phyloP scores from a whole-genome alignment of 1,140 invertebrate genomes.

The Drosophila gunungcola region DNA sequence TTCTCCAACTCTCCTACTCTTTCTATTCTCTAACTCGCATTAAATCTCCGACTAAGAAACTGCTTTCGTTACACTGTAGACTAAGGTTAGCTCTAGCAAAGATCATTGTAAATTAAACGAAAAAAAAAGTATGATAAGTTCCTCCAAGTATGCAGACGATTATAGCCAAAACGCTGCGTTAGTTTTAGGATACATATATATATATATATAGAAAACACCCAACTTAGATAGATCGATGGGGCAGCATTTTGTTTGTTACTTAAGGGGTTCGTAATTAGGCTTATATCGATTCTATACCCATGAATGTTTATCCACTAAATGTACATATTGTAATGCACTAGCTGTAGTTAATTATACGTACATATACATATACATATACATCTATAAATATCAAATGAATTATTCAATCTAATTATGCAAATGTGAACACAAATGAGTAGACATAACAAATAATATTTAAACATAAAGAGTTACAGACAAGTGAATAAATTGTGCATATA shows the following conservation, averaged over 20 bases:
- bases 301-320: constrained; percentile 42
- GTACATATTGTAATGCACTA: constrained; percentile 45
- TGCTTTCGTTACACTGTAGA: constrained; percentile 43
- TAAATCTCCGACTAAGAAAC: constrained; percentile 31
- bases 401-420: constrained; percentile 53
- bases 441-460: constrained; percentile 42
- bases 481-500: constrained; percentile 80
- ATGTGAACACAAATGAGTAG: constrained; percentile 54
- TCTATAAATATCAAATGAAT: constrained; percentile 49
- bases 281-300: constrained; percentile 27
- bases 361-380: constrained; percentile 22
- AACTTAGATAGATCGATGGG: constrained; percentile 36
- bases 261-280: constrained; percentile 32
- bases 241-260: constrained; percentile 40
- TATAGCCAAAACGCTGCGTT: constrained; percentile 30
- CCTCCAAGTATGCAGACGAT: constrained; percentile 71
- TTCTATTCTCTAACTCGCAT: constrained; percentile 34
- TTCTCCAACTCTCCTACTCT: constrained; percentile 23
- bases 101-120: constrained; percentile 70
- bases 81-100: constrained; percentile 54
- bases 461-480: constrained; percentile 39
- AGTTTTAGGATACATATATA: constrained; percentile 25
- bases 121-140: constrained; percentile 75
- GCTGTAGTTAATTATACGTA: constrained; percentile 36
- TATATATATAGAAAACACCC: neutral